Conservation (phyloP, 2,888 invertebrate species). For the Phyllotreta striolata region DNA sequence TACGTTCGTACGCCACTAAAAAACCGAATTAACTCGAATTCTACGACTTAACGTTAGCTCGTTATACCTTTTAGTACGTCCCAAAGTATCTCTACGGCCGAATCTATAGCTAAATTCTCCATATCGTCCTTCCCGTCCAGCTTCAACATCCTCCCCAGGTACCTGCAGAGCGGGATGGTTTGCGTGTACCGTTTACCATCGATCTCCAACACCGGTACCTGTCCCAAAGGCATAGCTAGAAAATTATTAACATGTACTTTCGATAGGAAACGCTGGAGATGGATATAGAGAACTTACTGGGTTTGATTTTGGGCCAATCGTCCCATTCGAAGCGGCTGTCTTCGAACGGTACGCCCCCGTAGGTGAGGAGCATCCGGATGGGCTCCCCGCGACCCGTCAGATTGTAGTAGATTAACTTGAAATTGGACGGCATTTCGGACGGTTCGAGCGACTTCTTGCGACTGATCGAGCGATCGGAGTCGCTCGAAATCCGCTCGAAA, state of each 20-base stretch:
- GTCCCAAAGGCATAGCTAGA: constrained; percentile 68
- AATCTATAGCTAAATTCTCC: constrained; percentile 59
- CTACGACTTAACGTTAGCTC: too few species aligned
- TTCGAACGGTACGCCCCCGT: constrained; percentile 32
- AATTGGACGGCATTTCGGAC: constrained; percentile 6
- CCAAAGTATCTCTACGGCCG: constrained; percentile 12
- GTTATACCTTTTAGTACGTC: constrained; percentile 17
- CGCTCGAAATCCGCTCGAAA: too few species aligned
- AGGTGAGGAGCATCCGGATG: constrained; percentile 32
- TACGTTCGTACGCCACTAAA: constrained; percentile 6
- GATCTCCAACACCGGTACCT: constrained; percentile 68
- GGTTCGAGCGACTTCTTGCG: too few species aligned
- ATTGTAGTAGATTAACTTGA: constrained; percentile 35
- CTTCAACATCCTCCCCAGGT: constrained; percentile 67
- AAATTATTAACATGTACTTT: neutral
- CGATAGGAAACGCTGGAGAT: constrained; percentile 66
- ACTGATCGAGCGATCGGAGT: too few species aligned
- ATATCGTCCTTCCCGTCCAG: constrained; percentile 65
- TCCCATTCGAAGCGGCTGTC: constrained; percentile 28
- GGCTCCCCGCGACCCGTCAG: constrained; percentile 32
- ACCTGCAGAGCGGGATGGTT: constrained; percentile 61
- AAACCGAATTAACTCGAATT: too few species aligned
- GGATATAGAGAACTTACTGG: constrained; percentile 27
- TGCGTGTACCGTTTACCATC: constrained; percentile 69
- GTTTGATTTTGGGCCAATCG: constrained; percentile 36